Evolutionary conservation across 2,888 invertebrate genomes (phyloP).

Genomic region (Brenthis hecate): DNA sequence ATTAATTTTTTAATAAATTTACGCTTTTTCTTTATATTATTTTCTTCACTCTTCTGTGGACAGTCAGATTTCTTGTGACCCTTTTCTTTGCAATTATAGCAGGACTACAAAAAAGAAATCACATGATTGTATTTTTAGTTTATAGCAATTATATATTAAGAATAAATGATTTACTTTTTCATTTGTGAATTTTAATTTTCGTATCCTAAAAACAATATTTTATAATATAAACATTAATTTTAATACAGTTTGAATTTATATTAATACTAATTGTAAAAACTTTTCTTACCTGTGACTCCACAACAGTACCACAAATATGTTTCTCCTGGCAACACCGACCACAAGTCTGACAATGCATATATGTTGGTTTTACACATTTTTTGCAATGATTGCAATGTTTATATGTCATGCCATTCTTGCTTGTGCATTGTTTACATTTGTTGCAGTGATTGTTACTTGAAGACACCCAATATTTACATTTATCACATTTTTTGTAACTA

Average conservation of each 20-base stretch:
- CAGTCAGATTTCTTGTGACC: conserved; percentile 83
- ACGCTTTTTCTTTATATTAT: conserved; percentile 31
- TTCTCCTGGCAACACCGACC: conserved; percentile 82
- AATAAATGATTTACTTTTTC: conserved; percentile 6
- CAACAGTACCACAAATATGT: conserved; percentile 64
- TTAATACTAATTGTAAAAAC: background rate
- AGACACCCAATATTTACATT: conserved; percentile 86
- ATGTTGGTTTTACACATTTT: conserved; percentile 92
- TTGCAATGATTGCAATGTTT: conserved; percentile 89
- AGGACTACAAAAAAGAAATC: conserved; percentile 68
- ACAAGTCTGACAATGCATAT: conserved; percentile 90
- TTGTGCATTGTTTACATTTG: conserved; percentile 70
- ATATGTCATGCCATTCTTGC: conserved; percentile 86
- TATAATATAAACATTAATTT: background rate
- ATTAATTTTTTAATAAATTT: conserved; percentile 21
- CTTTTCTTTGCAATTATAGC: conserved; percentile 80
- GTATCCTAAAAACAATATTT: too few species aligned
- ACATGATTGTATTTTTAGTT: background rate
- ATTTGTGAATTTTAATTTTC: background rate
- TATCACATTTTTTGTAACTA: conserved; percentile 88
- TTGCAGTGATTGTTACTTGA: conserved; percentile 65
- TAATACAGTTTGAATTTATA: background rate
- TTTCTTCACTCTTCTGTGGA: conserved; percentile 53
- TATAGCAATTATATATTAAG: conserved; percentile 4
- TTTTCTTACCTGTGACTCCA: conserved; percentile 66